Base-by-base conservation (phyloP, 2,113 vertebrate genomes). In the Strigops habroptila region DNA sequence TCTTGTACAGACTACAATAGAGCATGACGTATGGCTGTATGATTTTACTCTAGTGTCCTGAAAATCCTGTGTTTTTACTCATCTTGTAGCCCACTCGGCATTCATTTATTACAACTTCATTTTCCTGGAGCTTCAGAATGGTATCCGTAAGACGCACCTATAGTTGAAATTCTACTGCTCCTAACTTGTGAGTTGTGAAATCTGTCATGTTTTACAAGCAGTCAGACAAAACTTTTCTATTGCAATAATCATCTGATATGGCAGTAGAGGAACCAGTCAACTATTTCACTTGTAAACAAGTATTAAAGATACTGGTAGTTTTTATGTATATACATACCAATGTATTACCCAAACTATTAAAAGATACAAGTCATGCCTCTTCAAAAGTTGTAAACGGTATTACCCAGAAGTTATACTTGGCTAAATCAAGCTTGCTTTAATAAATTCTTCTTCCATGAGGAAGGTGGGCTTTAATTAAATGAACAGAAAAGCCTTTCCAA, bases 1-100 rank as follows among this genome's bases (percentile, higher is more conserved):
- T 33, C 65, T 77, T 81, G 46, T 63, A 28, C 4, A 49, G 53
- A 62, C 49, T 39, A 31, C 59, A 90, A 74, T 39, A 75, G 83
- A 82, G 59, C 31, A 35, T 5, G 4, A 44, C 0, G 3, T n/a
- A 35, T 1, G 1, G 27, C 35, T 52, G 23, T 1, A 1, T 13
- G 23, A 44, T 77, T 60, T 48, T 25, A 41, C 21, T 55, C 10
- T 4, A 57, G 31, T n/a, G 57, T 6, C 23, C 28, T 9, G 3
- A 37, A 12, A 53, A 24, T 27, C 49, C 48, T 57, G 8, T 7
- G 13, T 25, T 73, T 82, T 79, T 11, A 78, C 37, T 75, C 39
- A 44, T 82, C 35, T 19, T 18, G 2, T 8, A 86, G 62, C 30
- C 43, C 25, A 30, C 33, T 63, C 4, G 1, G 8, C 52, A 33